Conservation (phyloP, 2,797 vertebrate species). For the Siniperca obscura region DNA sequence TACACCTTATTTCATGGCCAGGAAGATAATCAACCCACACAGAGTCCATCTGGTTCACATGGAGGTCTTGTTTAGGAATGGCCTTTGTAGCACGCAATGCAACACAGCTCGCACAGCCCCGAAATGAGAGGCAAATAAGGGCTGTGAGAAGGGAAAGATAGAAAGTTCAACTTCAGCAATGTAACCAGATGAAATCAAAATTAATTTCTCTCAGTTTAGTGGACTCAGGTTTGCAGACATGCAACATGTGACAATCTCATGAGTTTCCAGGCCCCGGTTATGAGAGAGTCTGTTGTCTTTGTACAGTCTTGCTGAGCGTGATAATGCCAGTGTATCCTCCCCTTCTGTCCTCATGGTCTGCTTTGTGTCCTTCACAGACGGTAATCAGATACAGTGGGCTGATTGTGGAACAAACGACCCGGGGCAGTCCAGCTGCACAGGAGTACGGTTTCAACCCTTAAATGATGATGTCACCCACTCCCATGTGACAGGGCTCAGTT, state of each 20-base stretch:
- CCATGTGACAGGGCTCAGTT: slow-evolving; percentile 81
- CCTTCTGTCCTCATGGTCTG: slow-evolving; percentile 70
- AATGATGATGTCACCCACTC: slow-evolving; percentile 82
- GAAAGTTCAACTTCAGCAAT: slow-evolving; percentile 25
- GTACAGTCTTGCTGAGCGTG: slow-evolving; percentile 63
- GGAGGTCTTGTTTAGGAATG: slow-evolving; percentile 72
- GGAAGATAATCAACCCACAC: slow-evolving; percentile 78
- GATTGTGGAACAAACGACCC: slow-evolving; percentile 79
- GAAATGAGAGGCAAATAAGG: slow-evolving; percentile 52
- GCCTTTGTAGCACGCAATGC: slow-evolving; percentile 70
- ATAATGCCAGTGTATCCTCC: slow-evolving; percentile 69
- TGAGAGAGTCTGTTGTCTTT: slow-evolving; percentile 71
- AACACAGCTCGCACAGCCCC: slow-evolving; percentile 29
- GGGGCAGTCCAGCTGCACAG: slow-evolving; percentile 77
- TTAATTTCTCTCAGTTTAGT: slow-evolving; percentile 27
- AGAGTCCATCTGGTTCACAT: slow-evolving; percentile 80
- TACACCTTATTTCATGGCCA: slow-evolving; percentile 83
- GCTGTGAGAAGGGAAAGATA: slow-evolving; percentile 55
- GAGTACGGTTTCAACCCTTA: slow-evolving; percentile 75
- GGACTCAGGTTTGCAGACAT: slow-evolving; percentile 39
- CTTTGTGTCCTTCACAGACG: slow-evolving; percentile 79
- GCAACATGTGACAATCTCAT: slow-evolving; percentile 71
- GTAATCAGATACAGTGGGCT: slow-evolving; percentile 79
- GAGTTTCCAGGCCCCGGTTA: slow-evolving; percentile 51
- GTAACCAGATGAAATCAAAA: slow-evolving; percentile 44